phyloP scores from a whole-genome alignment of 2,888 invertebrate species.

The Ommatoiulus sabulosus region DNA sequence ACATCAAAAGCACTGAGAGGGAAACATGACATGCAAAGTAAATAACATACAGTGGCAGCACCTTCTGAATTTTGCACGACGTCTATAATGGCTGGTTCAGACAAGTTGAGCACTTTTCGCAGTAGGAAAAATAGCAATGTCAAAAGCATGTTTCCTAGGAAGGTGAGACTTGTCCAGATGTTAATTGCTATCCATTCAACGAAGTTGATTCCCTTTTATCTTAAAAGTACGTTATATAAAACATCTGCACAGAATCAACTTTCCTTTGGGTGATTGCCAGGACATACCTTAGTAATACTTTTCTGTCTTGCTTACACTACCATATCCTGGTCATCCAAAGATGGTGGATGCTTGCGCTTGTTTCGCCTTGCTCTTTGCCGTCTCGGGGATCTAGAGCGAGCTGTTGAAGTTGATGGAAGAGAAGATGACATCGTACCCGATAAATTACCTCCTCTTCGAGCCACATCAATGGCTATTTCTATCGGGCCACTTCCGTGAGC shows the following conservation, averaged over 20 bases:
- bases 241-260: not conserved
- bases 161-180: not conserved
- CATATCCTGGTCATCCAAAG: conserved; percentile 37
- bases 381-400: not conserved
- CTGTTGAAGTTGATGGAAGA: conserved; percentile 37
- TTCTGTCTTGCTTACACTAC: not conserved
- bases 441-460: not conserved
- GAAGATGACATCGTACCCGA: not conserved
- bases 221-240: not conserved
- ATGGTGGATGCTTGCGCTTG: conserved; percentile 24
- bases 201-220: not conserved
- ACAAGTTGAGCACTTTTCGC: not conserved
- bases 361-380: not conserved
- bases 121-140: not conserved
- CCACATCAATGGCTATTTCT: conserved; percentile 56
- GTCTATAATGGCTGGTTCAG: not conserved
- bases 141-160: not conserved
- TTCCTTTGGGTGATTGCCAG: not conserved
- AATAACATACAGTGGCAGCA: not conserved
- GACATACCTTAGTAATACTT: not conserved
- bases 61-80: not conserved
- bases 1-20: no score
- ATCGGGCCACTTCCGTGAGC: conserved; percentile 31
- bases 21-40: not conserved
- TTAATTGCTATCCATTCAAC: not conserved